Evolutionary conservation across 2,797 vertebrate species (phyloP).

Genomic region (Microchirus variegatus): DNA sequence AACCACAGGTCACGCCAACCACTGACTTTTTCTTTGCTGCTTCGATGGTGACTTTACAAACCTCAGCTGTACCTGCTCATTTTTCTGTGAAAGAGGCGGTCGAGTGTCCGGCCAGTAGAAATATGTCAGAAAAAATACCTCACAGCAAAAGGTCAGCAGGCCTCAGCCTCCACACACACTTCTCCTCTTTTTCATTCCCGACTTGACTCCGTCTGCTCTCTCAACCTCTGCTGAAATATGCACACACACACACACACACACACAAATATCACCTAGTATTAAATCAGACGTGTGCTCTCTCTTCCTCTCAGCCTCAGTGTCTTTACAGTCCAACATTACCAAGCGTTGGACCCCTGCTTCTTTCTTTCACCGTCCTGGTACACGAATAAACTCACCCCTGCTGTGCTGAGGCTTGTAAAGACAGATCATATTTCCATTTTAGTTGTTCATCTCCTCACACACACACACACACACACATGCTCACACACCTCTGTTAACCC

Average conservation of each 20-base stretch:
- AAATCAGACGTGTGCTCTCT: neutral
- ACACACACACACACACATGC: conserved; percentile 14
- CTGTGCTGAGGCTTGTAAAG: conserved; percentile 56
- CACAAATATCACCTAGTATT: conserved; percentile 25
- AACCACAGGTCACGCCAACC: too few relatives aligned
- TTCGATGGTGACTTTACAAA: too few relatives aligned
- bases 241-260: conserved; percentile 8
- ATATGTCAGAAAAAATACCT: conserved; percentile 55
- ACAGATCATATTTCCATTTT: conserved; percentile 62
- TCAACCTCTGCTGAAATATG: neutral
- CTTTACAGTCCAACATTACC: neutral
- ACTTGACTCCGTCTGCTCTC: neutral
- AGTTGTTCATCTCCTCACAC: conserved; percentile 28
- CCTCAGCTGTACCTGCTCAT: too few relatives aligned
- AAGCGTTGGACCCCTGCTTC: conserved; percentile 23
- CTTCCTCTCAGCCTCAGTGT: conserved; percentile 1
- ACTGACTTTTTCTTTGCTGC: too few relatives aligned
- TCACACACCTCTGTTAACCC: conserved; percentile 27
- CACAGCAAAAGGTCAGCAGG: conserved; percentile 59
- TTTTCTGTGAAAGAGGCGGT: too few relatives aligned
- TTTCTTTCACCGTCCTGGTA: conserved; percentile 29
- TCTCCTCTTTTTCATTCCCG: conserved; percentile 5
- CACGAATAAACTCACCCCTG: conserved; percentile 50
- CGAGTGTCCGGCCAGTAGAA: conserved; percentile 30
- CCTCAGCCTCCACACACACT: conserved; percentile 7